Conservation (phyloP, 1,140 invertebrate genomes). For the Argopecten irradians region DNA sequence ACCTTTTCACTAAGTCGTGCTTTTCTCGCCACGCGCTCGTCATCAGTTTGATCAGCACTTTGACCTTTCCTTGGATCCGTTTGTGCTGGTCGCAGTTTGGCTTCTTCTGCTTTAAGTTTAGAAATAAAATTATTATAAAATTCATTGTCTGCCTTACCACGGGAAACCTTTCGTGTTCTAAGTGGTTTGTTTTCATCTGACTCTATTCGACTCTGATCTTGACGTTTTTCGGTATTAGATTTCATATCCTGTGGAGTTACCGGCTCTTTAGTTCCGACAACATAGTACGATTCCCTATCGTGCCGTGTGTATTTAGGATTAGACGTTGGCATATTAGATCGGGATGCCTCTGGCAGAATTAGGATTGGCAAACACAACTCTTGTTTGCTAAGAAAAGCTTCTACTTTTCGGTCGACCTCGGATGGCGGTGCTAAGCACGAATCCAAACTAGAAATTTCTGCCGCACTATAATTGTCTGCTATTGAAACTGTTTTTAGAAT, state of each 20-base stretch:
- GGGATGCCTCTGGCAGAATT: not conserved
- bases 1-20: not conserved
- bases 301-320: not conserved
- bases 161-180: not conserved
- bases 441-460: not conserved
- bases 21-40: not conserved
- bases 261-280: not conserved
- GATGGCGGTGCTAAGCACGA: not conserved
- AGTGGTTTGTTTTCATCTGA: not conserved
- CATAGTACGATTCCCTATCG: not conserved
- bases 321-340: not conserved
- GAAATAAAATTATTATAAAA: too few relatives aligned
- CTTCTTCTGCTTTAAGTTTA: too few relatives aligned
- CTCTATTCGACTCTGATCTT: not conserved
- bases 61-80: too few relatives aligned
- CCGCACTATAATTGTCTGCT: not conserved
- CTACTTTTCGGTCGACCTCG: not conserved
- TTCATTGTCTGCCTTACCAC: too few relatives aligned
- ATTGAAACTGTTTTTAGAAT: not conserved
- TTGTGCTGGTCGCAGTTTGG: too few relatives aligned
- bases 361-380: not conserved
- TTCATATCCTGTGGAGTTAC: not conserved
- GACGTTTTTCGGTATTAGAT: not conserved
- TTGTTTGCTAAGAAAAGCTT: not conserved
- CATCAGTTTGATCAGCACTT: too few relatives aligned